Percentiles rank a stretch among this genome's conserved stretches.
These are phyloP conservation scores for Euclidia mi DNA, from an alignment of 2,888 invertebrate species.

Conservation along the genomic window DNA sequence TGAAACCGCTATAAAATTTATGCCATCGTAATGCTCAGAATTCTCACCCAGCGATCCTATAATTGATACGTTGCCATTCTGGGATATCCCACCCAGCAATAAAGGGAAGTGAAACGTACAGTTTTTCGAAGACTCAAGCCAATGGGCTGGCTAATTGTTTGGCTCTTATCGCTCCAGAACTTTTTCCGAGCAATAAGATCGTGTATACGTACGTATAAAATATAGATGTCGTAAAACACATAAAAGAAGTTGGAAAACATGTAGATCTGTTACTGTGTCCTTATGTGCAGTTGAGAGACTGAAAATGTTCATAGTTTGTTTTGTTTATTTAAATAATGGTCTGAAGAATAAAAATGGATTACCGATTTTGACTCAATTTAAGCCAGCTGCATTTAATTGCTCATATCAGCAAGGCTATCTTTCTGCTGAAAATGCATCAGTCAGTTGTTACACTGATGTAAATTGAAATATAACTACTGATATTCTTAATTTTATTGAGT, in stretches of 20 bases:
- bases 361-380: too few species aligned
- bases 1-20: constrained; percentile 72
- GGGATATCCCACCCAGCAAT: constrained; percentile 36
- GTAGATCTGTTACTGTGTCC: constrained; percentile 12
- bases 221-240: constrained; percentile 45
- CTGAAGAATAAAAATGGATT: too few species aligned
- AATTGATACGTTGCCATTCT: constrained; percentile 67
- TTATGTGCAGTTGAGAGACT: constrained; percentile 13
- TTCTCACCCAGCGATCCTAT: constrained; percentile 61
- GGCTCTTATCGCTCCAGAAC: constrained; percentile 35
- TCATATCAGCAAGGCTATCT: background rate
- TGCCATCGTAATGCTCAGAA: constrained; percentile 64
- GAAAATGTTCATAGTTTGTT: too few species aligned
- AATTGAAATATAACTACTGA: too few species aligned
- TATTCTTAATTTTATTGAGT: too few species aligned
- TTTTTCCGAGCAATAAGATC: constrained; percentile 45
- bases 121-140: constrained; percentile 25
- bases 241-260: constrained; percentile 17
- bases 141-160: constrained; percentile 47
- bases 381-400: background rate
- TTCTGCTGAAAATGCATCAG: too few species aligned
- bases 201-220: constrained; percentile 38
- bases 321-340: too few species aligned
- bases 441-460: too few species aligned
- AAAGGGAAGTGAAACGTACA: constrained; percentile 48